Base-by-base conservation (phyloP, 2,113 vertebrate species). In the Mesoclemmys tuberculata region DNA sequence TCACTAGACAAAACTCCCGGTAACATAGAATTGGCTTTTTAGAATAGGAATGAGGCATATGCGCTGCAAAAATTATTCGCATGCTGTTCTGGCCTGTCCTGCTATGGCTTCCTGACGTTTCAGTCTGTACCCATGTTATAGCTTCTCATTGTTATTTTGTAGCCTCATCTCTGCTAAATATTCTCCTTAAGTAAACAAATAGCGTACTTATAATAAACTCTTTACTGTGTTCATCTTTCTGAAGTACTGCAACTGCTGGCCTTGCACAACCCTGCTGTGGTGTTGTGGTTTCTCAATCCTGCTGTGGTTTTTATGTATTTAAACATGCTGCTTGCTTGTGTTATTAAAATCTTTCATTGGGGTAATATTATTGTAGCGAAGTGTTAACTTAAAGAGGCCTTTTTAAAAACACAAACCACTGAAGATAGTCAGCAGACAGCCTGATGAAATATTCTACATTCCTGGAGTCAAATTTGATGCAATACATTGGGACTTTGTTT, bases 261-360 rank as follows among this genome's bases (percentile, higher is more conserved):
- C 21, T 83, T 93, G 56, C 84, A 86, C 27, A 81, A 71, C 48
- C 94, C 95, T 95, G 80, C 88, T 94, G 96, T 35, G 35, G 81
- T 82, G 84, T 96, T 95, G 89, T 85, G 90, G 78, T 96, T 97
- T 97, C 79, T 95, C 82, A 90, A 0, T 78, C 94, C 87, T 91
- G 44, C 95, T 93, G 89, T 85, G 80, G 94, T 55, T 26, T 89
- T 96, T 95, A 95, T 95, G 83, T 97, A 93, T 88, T 95, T 96
- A 97, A 96, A 90, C 78, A 9, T 90, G 93, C 88, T 97, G 92
- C 14, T 64, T 96, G 27, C 91, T 96, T 96, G 31, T 96, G 68
- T 96, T 97, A 95, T 80, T 90, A 78, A 96, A 97, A 74, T 92
- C 80, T 96, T 82, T 97, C 94, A 86, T 90, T 89, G 96, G 52